Evolutionary conservation across 2,113 vertebrate species (phyloP).

Genomic region (human (Homo sapiens)): GRCh38 chr20:59342501-59343000

Average conservation of each 20-base stretch:
- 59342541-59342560: not conserved
- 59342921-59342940: not conserved
- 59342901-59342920: rapidly evolving
- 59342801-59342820: not conserved
- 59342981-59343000: no score
- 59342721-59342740: rapidly evolving
- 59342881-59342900: rapidly evolving
- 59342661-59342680: not conserved
- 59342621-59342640: rapidly evolving
- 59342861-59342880: not conserved
- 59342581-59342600: not conserved
- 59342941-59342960: rapidly evolving
- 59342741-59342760: no score
- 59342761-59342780: not conserved
- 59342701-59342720: rapidly evolving
- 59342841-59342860: not conserved
- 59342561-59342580: not conserved
- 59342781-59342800: not conserved
- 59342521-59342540: rapidly evolving
- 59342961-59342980: not conserved
- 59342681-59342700: rapidly evolving
- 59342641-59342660: not conserved
- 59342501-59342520: not conserved
- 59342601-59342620: not conserved
- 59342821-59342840: not conserved